Evolutionary conservation across 2,113 vertebrate species (phyloP), one percentile per base, ranked within the genome.

Genomic region (Poeciliopsis prolifica): DNA sequence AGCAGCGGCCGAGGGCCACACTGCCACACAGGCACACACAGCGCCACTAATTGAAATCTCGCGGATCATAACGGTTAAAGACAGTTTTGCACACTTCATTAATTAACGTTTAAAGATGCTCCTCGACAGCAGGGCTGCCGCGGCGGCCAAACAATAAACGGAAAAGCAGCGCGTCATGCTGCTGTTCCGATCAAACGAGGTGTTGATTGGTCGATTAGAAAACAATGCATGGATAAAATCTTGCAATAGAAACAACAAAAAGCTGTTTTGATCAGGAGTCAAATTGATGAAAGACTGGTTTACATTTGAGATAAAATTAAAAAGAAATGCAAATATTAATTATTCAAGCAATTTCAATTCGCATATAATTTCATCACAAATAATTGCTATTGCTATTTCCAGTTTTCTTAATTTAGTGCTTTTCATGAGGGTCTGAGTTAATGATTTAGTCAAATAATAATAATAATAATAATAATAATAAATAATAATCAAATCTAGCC

Each of bases 1-100:
- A 31, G 40, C 68, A 58, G 72, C 54, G 61, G 79, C 26, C 75
- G 82, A 80, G 82, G 70, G 75, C 80, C 78, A 84, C 76, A 1
- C 88, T 29, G 29, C 29, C 29, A 31, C 30, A 31, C 30, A 31
- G 3, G 4, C 30, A 31, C 30, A 40, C 37, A 70, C 88, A 89
- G 86, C 70, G 35, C 35, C 35, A 84, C 93, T 95, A 94, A 96
- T 94, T 94, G 94, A 95, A 92, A 93, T 82, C 90, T 92, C 88
- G 78, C 85, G 87, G 95, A 95, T 95, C 94, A 78, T 89, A 94
- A 95, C 96, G 94, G 95, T 96, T 96, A 92, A 92, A 90, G 91
- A 90, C 92, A 85, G 92, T 94, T 93, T 94, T 93, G 90, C 94
- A 96, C 94, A 95, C 96, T 95, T 96, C 94, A 91, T 92, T 96